Conservation (phyloP, 2,888 invertebrate species). For the Mythimna albipuncta region DNA sequence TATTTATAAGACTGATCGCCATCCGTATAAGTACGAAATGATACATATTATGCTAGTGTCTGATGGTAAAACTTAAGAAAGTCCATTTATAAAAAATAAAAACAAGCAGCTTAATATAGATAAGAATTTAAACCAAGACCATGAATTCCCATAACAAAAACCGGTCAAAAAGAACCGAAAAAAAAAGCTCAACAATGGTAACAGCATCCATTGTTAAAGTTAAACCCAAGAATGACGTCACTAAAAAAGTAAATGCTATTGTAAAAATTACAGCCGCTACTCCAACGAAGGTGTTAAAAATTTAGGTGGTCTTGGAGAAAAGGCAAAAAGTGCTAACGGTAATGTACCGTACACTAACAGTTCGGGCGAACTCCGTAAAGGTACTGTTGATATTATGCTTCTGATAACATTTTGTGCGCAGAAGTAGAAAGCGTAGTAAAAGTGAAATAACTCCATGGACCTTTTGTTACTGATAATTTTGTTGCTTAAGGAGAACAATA, state of each 20-base stretch:
- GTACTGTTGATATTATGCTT: constrained; percentile 58
- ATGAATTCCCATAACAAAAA: constrained; percentile 21
- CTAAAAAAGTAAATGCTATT: constrained; percentile 54
- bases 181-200: constrained; percentile 49
- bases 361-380: constrained; percentile 45
- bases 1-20: neutral
- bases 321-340: constrained; percentile 67
- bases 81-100: constrained; percentile 9
- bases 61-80: constrained; percentile 3
- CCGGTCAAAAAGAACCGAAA: constrained; percentile 28
- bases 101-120: constrained; percentile 24
- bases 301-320: constrained; percentile 68
- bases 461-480: constrained; percentile 35
- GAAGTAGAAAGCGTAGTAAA: constrained; percentile 46
- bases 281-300: constrained; percentile 59
- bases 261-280: constrained; percentile 52
- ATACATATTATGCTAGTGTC: neutral
- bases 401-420: constrained; percentile 59
- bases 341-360: constrained; percentile 67
- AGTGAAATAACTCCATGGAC: constrained; percentile 34
- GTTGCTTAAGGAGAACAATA: constrained; percentile 26
- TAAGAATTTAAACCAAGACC: constrained; percentile 16
- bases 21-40: neutral
- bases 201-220: constrained; percentile 52
- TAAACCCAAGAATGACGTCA: constrained; percentile 55